Evolutionary conservation across 2,113 vertebrate genomes (phyloP).

Genomic region (Hippopotamus amphibius): DNA sequence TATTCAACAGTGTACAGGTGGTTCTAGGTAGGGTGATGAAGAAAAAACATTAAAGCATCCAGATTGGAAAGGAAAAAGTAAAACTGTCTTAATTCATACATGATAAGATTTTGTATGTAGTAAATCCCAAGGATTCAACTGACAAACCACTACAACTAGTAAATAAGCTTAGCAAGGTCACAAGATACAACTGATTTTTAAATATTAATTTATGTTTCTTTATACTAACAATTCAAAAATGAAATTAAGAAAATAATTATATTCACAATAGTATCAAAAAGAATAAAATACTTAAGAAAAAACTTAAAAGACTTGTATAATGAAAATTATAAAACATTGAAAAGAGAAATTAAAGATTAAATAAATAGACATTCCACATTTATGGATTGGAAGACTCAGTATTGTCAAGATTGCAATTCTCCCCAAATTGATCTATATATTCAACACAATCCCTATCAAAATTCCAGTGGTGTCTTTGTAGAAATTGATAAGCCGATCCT

Average conservation of each 20-base stretch:
- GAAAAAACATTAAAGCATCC: background rate
- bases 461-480: background rate
- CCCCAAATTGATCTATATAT: background rate
- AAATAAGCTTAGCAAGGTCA: background rate
- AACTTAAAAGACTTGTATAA: background rate
- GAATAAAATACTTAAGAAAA: background rate
- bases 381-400: background rate
- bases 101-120: background rate
- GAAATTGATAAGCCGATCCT: background rate
- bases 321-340: background rate
- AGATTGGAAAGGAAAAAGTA: background rate
- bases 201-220: background rate
- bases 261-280: background rate
- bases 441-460: background rate
- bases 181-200: background rate
- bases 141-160: background rate
- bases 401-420: background rate
- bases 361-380: background rate
- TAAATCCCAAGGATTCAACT: background rate
- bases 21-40: background rate
- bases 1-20: background rate
- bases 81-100: background rate
- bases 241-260: background rate
- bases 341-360: background rate
- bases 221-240: background rate